phyloP scores from a whole-genome alignment of 2,113 vertebrate species.

The Ammodytes dubius region DNA sequence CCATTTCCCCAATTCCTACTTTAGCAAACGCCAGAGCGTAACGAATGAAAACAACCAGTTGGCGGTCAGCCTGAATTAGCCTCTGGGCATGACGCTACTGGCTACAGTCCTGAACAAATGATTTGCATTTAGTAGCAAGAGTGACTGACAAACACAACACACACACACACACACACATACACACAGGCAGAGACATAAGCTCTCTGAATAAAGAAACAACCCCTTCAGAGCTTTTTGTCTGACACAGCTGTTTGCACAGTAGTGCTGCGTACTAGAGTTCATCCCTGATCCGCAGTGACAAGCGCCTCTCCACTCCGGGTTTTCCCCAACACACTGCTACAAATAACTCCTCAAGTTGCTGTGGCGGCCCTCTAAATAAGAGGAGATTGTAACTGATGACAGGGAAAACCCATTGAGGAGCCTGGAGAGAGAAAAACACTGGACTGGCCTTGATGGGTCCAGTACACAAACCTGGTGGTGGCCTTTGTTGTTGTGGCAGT shows the following conservation, averaged over 20 bases:
- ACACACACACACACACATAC: background rate
- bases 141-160: constrained; percentile 29
- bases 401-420: constrained; percentile 76
- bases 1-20: background rate
- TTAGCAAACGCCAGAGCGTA: constrained; percentile 12
- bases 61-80: constrained; percentile 16
- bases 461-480: constrained; percentile 26
- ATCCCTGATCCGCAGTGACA: constrained; percentile 29
- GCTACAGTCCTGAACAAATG: constrained; percentile 38
- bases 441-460: constrained; percentile 52
- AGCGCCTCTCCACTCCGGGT: constrained; percentile 47
- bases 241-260: background rate
- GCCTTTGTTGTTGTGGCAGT: constrained; percentile 7
- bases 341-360: constrained; percentile 71
- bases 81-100: constrained; percentile 17
- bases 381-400: constrained; percentile 74
- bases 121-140: constrained; percentile 47
- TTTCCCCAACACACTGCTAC: constrained; percentile 62
- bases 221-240: background rate
- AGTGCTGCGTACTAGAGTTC: constrained; percentile 10
- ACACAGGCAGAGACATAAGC: too few species aligned
- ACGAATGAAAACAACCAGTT: constrained; percentile 25
- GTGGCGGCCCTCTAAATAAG: constrained; percentile 76
- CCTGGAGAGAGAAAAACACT: constrained; percentile 67
- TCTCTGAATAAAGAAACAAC: background rate